Percentiles rank a stretch among this genome's conserved stretches.
These are phyloP conservation scores for Meloidogyne floridensis DNA, from an alignment of 1,140 invertebrate species.

Conservation along the genomic window DNA sequence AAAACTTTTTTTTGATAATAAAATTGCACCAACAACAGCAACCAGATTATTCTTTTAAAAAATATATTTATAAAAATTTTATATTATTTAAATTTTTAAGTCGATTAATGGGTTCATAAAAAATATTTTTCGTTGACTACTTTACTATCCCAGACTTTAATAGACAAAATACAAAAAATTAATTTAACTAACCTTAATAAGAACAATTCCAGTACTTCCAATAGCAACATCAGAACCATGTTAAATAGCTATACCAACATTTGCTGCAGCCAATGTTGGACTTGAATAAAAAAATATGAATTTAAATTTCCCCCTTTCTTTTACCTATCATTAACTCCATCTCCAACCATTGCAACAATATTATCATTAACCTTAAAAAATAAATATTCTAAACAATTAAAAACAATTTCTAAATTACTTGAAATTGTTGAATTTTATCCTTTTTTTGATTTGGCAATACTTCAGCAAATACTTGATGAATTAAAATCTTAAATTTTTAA, in stretches of 20 bases:
- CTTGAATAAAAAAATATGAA: slow-evolving; percentile 61
- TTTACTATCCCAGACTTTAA: too few species aligned
- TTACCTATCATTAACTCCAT: slow-evolving; percentile 90
- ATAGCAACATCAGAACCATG: slow-evolving; percentile 99
- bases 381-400: slow-evolving; percentile 2
- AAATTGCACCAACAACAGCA: slow-evolving; percentile 91
- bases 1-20: slow-evolving; percentile 88
- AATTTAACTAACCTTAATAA: slow-evolving; percentile 78
- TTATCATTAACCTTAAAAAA: slow-evolving; percentile 9
- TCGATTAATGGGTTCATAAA: too few species aligned
- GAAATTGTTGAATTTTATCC: slow-evolving; percentile 80
- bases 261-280: slow-evolving; percentile 92
- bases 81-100: neutral
- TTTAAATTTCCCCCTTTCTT: neutral
- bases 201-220: slow-evolving; percentile 93
- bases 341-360: slow-evolving; percentile 88
- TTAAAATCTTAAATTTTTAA: slow-evolving; percentile 77
- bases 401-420: slow-evolving; percentile 59
- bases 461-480: slow-evolving; percentile 88
- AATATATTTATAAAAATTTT: slow-evolving; percentile 15
- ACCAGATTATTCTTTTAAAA: slow-evolving; percentile 82
- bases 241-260: slow-evolving; percentile 96
- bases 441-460: slow-evolving; percentile 97
- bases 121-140: slow-evolving; percentile 4
- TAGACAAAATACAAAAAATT: too few species aligned